These are phyloP conservation scores for Melitaea cinxia DNA, from an alignment of 1,140 invertebrate species.

Conservation along the genomic window DNA sequence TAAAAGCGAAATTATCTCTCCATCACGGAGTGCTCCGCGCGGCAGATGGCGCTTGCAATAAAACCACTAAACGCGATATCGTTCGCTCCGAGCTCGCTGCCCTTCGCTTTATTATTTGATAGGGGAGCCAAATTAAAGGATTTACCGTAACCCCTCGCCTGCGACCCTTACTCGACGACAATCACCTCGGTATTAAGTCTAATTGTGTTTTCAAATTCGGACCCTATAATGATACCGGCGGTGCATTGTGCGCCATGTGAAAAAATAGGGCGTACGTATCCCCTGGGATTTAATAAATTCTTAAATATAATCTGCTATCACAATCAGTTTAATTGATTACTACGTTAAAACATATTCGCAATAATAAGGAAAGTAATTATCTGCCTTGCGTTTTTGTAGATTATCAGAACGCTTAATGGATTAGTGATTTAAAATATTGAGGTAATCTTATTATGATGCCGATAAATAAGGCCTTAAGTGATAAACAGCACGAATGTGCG, in stretches of 20 bases:
- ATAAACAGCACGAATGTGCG: slow-evolving; percentile 2
- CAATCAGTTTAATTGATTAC: slow-evolving; percentile 34
- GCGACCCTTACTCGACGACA: slow-evolving; percentile 73
- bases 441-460: slow-evolving; percentile 1
- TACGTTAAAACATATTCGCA: background rate
- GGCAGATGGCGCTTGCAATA: slow-evolving; percentile 81
- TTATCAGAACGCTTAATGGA: background rate
- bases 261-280: slow-evolving; percentile 69
- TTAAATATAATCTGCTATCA: slow-evolving; percentile 39
- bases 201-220: slow-evolving; percentile 81
- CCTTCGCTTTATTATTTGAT: slow-evolving; percentile 79
- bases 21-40: slow-evolving; percentile 53
- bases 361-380: background rate
- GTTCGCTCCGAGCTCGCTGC: slow-evolving; percentile 61
- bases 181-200: slow-evolving; percentile 82
- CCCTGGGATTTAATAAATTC: slow-evolving; percentile 70
- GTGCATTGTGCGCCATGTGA: slow-evolving; percentile 63
- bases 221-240: slow-evolving; percentile 68
- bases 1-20: slow-evolving; percentile 78
- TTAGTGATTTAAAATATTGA: background rate
- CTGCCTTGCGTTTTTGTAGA: background rate
- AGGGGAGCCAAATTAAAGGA: slow-evolving; percentile 81
- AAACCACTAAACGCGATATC: slow-evolving; percentile 81
- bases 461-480: slow-evolving; percentile 1
- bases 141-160: slow-evolving; percentile 74